Base-by-base conservation (phyloP, 2,888 invertebrate species). In the Antheraea assamensis region DNA sequence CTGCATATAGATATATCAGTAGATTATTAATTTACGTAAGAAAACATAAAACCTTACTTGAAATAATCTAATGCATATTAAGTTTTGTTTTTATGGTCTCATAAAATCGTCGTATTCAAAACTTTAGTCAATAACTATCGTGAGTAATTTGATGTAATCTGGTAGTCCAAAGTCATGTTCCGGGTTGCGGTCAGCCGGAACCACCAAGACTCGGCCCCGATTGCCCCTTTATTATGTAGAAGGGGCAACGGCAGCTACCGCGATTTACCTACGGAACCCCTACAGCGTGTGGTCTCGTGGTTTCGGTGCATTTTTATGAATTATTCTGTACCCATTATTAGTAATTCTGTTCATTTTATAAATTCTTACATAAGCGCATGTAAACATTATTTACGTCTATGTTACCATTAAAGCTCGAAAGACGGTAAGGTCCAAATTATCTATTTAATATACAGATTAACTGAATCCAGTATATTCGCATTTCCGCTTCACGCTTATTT, bases 121-220 rank as follows among this genome's bases (percentile, higher is more conserved):
- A 13, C 5, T 13, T 64, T 64, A 27, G 24, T 68, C 8, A n/a
- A 35, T 68, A 21, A 68, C 19, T 68, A 21, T 68, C 31, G 35
- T 35, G 15, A n/a, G 35, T 68, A 35, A 68, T 68, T 68, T 68
- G 35, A 68, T 68, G 68, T 68, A 68, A 68, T 68, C 55, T 61
- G 72, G 31, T 31, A 35, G n/a, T 55, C 71, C 71, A 73, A 71
- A 71, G 47, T 71, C 75, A n/a, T 68, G 35, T 35, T 35, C 35
- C 35, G 73, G 77, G 78, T 77, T 78, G 79, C 76, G 80, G 80
- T 80, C 58, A 76, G 70, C 74, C 71, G 58, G 55, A 74, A 77
- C 81, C 78, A 73, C 78, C 79, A 77, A 79, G 80, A 78, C 81
- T 76, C 77, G 76, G n/a, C 76, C 77, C 76, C 76, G 30, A 74